Evolutionary conservation across 2,113 vertebrate species (phyloP), one percentile per base, ranked within the genome.

Genomic region (Ibidorhyncha struthersii): DNA sequence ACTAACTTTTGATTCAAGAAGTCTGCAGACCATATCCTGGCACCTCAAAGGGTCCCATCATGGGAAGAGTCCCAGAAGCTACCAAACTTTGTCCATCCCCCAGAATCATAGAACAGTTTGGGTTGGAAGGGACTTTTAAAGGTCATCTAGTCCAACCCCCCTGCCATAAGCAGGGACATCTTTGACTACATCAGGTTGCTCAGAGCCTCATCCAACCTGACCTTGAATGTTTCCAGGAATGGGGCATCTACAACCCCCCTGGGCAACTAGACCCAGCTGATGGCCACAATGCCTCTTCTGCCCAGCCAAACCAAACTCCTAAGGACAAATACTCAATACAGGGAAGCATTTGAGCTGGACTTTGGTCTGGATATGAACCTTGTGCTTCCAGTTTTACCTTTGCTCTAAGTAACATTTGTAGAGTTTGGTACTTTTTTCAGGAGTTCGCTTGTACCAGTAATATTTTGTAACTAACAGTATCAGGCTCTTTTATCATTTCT

Each of bases 91-190:
- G 4, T 17, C 32, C 1, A 0, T 40, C 5, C 12, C 40, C 12
- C 8, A 23, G 22, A 52, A 6, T 17, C 13, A 12, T 2, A 2
- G 19, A 55, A 26, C 0, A 2, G 8, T 71, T 90, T 82, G 30
- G 4, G 4, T 14, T 9, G 12, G 27, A 63, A 76, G 9, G 6
- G 1, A 82, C 14, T 11, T 7, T 6, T 53, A 5, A 62, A 89
- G 15, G 3, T 1, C 19, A 29, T 2, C 8, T 5, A 1, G 5
- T 59, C 30, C 40, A 81, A 3, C 1, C 2, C 2, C 18, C 4
- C 10, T 67, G n/a, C 14, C 2, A 5, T 2, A 2, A 8, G 16
- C 29, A 80, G 27, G 16, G 32, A 15, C n/a, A 56, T 3, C 30
- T 53, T 15, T 41, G 22, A 30, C 25, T 2, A 4, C 3, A 36